Base-by-base conservation (phyloP, 1,140 invertebrate genomes). In the Manduca sexta region DNA sequence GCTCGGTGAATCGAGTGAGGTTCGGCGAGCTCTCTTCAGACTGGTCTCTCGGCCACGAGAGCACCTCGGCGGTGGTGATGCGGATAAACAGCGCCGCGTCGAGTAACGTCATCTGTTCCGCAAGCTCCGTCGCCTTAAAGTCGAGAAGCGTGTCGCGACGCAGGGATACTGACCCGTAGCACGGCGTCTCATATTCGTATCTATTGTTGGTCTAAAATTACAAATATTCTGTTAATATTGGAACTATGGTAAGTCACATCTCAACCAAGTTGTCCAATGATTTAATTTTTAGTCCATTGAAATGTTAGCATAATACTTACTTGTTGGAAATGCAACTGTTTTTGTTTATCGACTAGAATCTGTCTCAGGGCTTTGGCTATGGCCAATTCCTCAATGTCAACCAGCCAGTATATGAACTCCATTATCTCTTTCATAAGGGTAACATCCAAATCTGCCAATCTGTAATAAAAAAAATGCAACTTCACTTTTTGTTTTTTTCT, bases 81-180 rank as follows among this genome's bases (percentile, higher is more conserved):
- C 96, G 96, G 81, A 95, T 93, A 82, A 99, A 99, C 15, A 99
- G 86, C 62, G 98, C 94, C 0, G 97, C 93, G 84, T 99, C 98
- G 13, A 99, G 77, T 11, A 98, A 74, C 0, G 98, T 99, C 97
- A 99, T 99, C 88, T 99, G 98, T 82, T 99, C 97, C 3, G 98
- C 98, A 12, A 90, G 70, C 39, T 89, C 88, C 21, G 82, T 91
- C 13, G 97, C 94, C 82, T 98, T 99, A 74, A 98, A 97, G 77
- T 98, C 95, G 3, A 98, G 81, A 12, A 99, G 82, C 1, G 92
- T 93, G 17, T 90, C 90, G 58, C 91, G 89, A 33, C 92, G 93
- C 1, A 82, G 61, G 0, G 79, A 83, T 3, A 85, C 79, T 3
- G 63, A 55, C 14, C 75, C 76, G 52, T 77, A 75, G 35, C 76